Percentiles rank a stretch among this genome's conserved stretches.
These are phyloP conservation scores for Columba janthina DNA, from an alignment of 2,113 vertebrate genomes.

Conservation along the genomic window DNA sequence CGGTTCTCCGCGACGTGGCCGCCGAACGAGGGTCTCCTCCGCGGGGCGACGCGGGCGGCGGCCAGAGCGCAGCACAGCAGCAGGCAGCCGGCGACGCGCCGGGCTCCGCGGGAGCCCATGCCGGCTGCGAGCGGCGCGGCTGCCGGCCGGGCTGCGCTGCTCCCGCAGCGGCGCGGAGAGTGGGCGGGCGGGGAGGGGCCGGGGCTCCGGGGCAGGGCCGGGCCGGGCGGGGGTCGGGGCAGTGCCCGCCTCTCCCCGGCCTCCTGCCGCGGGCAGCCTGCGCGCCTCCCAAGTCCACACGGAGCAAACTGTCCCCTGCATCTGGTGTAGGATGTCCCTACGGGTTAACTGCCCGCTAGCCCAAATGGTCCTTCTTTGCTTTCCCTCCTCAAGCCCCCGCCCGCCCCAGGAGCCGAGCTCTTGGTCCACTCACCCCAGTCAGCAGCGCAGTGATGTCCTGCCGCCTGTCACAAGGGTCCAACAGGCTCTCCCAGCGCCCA, in stretches of 20 bases:
- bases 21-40: conserved; percentile 79
- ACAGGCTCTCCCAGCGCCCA: not conserved
- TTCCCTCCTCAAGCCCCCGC: not conserved
- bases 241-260: not conserved
- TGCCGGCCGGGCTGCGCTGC: not conserved
- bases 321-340: accelerated
- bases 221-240: not conserved
- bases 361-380: accelerated
- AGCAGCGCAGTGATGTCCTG: not conserved
- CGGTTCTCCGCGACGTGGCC: conserved; percentile 88
- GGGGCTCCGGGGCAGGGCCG: not conserved
- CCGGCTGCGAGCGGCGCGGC: not conserved
- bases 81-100: not conserved
- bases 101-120: not conserved
- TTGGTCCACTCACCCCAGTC: accelerated
- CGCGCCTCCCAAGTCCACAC: accelerated
- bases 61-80: conserved; percentile 39
- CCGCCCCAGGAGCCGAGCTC: not conserved
- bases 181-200: not conserved
- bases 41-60: conserved; percentile 53
- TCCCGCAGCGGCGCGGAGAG: not conserved
- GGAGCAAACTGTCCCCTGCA: accelerated
- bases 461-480: accelerated
- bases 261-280: accelerated
- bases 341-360: accelerated